Percentiles rank a stretch among this genome's conserved stretches.
Conservation (phyloP, 2,888 invertebrate species). For the Dexiosoma caninum region DNA sequence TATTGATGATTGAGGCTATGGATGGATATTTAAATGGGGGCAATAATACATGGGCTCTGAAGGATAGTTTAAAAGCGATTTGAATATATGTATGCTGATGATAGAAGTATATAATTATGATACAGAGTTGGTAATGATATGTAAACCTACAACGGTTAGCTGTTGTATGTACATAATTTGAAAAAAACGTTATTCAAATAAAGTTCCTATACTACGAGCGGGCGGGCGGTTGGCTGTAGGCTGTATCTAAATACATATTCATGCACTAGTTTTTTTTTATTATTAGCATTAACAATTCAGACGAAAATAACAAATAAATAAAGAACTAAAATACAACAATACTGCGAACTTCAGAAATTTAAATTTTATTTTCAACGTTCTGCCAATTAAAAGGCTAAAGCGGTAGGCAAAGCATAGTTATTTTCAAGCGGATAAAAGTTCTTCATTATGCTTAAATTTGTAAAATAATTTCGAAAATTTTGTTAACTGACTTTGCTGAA, state of each 20-base stretch:
- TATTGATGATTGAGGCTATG: constrained; percentile 37
- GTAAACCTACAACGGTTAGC: constrained; percentile 21
- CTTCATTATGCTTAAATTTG: too few species aligned
- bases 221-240: neutral
- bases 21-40: constrained; percentile 32
- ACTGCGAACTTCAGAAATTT: too few species aligned
- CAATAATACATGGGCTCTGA: constrained; percentile 32
- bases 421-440: too few species aligned
- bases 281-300: neutral
- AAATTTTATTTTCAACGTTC: too few species aligned
- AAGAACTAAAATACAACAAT: neutral
- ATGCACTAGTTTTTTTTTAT: constrained; percentile 12
- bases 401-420: too few species aligned
- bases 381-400: too few species aligned
- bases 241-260: neutral
- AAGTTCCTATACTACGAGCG: neutral
- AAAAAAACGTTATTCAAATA: too few species aligned
- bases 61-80: constrained; percentile 45
- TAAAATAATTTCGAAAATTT: too few species aligned
- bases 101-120: constrained; percentile 28
- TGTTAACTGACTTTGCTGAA: too few species aligned
- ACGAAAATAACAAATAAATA: neutral
- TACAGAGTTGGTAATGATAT: constrained; percentile 32
- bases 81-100: constrained; percentile 44
- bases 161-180: neutral